Base-by-base conservation (phyloP, 2,113 vertebrate genomes). In the Perca flavescens region DNA sequence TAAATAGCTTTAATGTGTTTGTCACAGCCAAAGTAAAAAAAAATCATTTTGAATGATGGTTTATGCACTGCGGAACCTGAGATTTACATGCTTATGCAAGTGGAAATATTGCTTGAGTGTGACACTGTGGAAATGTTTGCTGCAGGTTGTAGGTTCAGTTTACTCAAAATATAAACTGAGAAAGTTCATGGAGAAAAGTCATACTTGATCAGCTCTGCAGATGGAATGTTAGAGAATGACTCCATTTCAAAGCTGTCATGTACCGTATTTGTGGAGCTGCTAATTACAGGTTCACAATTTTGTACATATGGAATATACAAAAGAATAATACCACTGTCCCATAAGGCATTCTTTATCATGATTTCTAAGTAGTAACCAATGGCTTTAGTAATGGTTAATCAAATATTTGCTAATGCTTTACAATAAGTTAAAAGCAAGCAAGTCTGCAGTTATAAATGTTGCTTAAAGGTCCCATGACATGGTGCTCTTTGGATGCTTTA, bases 1-100 rank as follows among this genome's bases (percentile, higher is more conserved):
- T 76, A 74, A 68, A 85, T 76, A 34, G 31, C 57, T 65, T 16
- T 43, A 74, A 71, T 53, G 22, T 5, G 34, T 80, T 79, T 67
- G 64, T 73, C 12, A 17, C 31, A 73, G 72, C 52, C 53, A 77
- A 67, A 68, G 21, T 67, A 21, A 77, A 75, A 58, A 6, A 50
- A 12, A 74, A 60, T 46, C 5, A 0, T 0, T 17, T 34, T 65
- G 52, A 87, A 28, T 52, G 50, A 86, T 74, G 34, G 31, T 25
- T 79, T 74, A 17, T 73, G 34, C 72, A 19, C 15, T 22, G 56
- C 9, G 50, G 9, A 36, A 63, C 54, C 17, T 21, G 43, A 10
- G 10, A 54, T 79, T 79, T 60, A 69, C 54, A 46, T 53, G 17
- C 15, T 78, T 60, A 54, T 69, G 70, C 43, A 47, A 77, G 31